Base-by-base conservation (phyloP, 2,797 vertebrate species). In the Avahi laniger region DNA sequence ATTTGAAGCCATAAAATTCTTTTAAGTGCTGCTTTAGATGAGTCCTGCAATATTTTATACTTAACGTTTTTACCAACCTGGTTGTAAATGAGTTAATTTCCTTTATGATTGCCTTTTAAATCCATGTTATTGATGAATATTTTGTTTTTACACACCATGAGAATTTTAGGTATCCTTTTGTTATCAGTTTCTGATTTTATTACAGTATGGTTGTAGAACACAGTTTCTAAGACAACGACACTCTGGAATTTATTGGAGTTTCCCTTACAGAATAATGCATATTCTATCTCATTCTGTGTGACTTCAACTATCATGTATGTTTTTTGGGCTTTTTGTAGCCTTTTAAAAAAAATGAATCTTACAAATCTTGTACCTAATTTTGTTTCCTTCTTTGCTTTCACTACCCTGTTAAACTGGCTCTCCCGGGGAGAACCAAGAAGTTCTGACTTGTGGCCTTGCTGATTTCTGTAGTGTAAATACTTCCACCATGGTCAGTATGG, bases 321-420 rank as follows among this genome's bases (percentile, higher is more conserved):
- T 15, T 18, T 46, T 28, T 41, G 22, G 38, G 12, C 12, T 92
- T 94, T 84, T 67, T 38, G 22, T 35, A 41, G 57, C 10, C 6
- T 80, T 57, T 92, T 61, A 41, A 28, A 73, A 63, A 69, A 87
- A 46, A 87, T 59, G 20, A 78, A 50, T 84, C 48, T 41, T 96
- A 30, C 35, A 70, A 75, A 48, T 73, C 35, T 91, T 57, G 35
- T 30, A 69, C 30, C 48, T 89, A 24, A 46, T 92, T 93, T 85
- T 67, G 52, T 38, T 89, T 89, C 79, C 57, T 84, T 81, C 35
- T 93, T 94, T 61, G 54, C 24, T 92, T 93, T 89, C 52, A 46
- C 17, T 59, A 11, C 33, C 18, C 41, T 89, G n/a, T 46, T 43
- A 84, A 50, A 41, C 24, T 8, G 8, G 38, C n/a, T 86, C 14